Evolutionary conservation across 2,888 invertebrate species (phyloP), one percentile per base, ranked within the genome.

Genomic region (Arge pagana): DNA sequence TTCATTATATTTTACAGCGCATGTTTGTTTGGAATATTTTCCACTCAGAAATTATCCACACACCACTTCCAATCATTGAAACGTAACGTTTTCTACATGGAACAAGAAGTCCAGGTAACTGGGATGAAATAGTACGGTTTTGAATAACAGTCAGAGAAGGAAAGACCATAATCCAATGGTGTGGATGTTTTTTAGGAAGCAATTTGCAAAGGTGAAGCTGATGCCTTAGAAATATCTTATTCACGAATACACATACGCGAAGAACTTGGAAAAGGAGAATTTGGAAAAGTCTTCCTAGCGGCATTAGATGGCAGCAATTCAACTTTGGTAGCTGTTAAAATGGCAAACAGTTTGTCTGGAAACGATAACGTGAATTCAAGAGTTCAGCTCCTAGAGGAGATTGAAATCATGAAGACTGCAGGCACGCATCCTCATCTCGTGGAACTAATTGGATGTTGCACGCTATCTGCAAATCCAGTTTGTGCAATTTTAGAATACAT

Each of bases 401-500:
- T 93, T 18, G 80, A 81, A 19, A 88, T 88, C 77, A 81, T 92
- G 72, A 92, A 90, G 71, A 83, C 83, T 57, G 87, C 91, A 0
- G 91, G 90, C 0, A 79, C 78, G 0, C 92, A 93, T 74, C 82
- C 84, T 11, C 87, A 92, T 74, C 86, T 93, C 45, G 89, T 93
- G 11, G 79, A 83, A 6, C 74, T 90, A 54, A 66, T 91, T 1
- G 92, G 86, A 0, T 92, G 89, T 63, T 90, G 90, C 64, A 89
- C 88, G 0, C 74, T 81, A 13, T 78, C 81, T 0, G 78, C 84
- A 18, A 64, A 60, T 31, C 91, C 92, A 0, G 82, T 85, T 40
- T 83, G 88, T 55, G 86, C 91, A 58, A 78, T 93, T 6, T 82
- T 93, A 76, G 92, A 93, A 68, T 90, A 86, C 66, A 86, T 90